Percentiles rank a stretch among this genome's conserved stretches.
Conservation (phyloP, 2,888 invertebrate genomes). For the Drosophila paracracens region DNA sequence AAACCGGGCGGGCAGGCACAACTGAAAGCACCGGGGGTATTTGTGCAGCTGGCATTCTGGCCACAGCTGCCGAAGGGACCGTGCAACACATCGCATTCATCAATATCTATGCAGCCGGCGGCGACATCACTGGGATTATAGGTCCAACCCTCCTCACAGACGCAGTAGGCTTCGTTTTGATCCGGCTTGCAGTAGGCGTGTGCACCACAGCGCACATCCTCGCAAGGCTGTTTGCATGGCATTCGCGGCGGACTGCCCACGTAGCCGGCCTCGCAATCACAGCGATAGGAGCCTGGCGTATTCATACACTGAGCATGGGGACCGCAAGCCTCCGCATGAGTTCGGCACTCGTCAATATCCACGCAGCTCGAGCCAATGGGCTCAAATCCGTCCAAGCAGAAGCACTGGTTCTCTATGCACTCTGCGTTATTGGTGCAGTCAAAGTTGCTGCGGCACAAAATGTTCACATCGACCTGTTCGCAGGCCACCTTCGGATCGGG, state of each 20-base stretch:
- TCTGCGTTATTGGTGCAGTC: slow-evolving; percentile 97
- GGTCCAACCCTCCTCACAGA: slow-evolving; percentile 97
- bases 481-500: slow-evolving; percentile 94
- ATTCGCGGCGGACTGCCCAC: slow-evolving; percentile 93
- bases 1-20: slow-evolving; percentile 94
- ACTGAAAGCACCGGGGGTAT: slow-evolving; percentile 91
- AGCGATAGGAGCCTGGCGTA: slow-evolving; percentile 91
- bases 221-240: slow-evolving; percentile 95
- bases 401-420: slow-evolving; percentile 94
- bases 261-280: slow-evolving; percentile 93
- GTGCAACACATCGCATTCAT: slow-evolving; percentile 93
- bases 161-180: slow-evolving; percentile 94
- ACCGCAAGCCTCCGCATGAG: slow-evolving; percentile 88
- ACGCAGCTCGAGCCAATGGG: slow-evolving; percentile 92
- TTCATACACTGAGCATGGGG: slow-evolving; percentile 92
- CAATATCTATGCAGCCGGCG: slow-evolving; percentile 95
- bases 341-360: slow-evolving; percentile 92
- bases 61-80: slow-evolving; percentile 94
- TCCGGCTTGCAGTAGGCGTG: slow-evolving; percentile 96
- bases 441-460: slow-evolving; percentile 93
- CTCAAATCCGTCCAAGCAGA: slow-evolving; percentile 94
- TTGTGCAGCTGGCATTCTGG: slow-evolving; percentile 92
- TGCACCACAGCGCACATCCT: slow-evolving; percentile 94
- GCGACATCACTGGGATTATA: slow-evolving; percentile 95
- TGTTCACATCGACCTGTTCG: slow-evolving; percentile 95